Conservation (phyloP, 1,140 invertebrate genomes). For the Drosophila subpulchrella region DNA sequence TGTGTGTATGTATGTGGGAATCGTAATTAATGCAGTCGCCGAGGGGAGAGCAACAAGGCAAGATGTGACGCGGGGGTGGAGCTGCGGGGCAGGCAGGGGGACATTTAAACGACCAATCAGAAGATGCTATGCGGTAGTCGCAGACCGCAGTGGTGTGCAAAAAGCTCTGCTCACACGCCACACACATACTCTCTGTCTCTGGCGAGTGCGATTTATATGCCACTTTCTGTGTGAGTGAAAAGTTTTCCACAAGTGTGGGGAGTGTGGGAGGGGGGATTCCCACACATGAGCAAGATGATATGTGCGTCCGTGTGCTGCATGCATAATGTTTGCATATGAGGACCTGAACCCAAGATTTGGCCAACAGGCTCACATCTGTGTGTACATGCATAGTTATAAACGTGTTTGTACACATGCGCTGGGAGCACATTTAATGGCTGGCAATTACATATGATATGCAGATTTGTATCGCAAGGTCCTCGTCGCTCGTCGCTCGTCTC, state of each 20-base stretch:
- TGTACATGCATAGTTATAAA: slow-evolving; percentile 22
- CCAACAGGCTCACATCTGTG: slow-evolving; percentile 25
- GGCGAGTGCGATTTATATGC: slow-evolving; percentile 43
- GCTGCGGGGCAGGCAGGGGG: neutral
- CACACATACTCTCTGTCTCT: slow-evolving; percentile 17
- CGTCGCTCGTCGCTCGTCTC: slow-evolving; percentile 19
- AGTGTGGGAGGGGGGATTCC: neutral
- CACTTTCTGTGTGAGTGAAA: slow-evolving; percentile 37
- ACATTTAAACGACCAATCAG: slow-evolving; percentile 70
- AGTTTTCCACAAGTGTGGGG: slow-evolving; percentile 21
- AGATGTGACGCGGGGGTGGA: slow-evolving; percentile 4
- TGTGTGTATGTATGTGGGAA: slow-evolving; percentile 30
- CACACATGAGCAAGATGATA: slow-evolving; percentile 16
- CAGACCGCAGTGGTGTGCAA: slow-evolving; percentile 52
- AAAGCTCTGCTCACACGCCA: slow-evolving; percentile 49
- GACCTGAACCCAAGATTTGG: slow-evolving; percentile 14
- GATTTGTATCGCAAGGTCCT: slow-evolving; percentile 53
- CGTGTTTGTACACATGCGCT: slow-evolving; percentile 28
- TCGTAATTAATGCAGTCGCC: slow-evolving; percentile 65
- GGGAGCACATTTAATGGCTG: slow-evolving; percentile 21
- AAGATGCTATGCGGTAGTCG: slow-evolving; percentile 59
- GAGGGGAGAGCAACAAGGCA: slow-evolving; percentile 7
- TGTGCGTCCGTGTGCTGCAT: slow-evolving; percentile 14
- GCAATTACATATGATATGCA: slow-evolving; percentile 52
- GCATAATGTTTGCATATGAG: slow-evolving; percentile 39